phyloP scores from a whole-genome alignment of 2,797 vertebrate species.

The Luscinia megarhynchos region DNA sequence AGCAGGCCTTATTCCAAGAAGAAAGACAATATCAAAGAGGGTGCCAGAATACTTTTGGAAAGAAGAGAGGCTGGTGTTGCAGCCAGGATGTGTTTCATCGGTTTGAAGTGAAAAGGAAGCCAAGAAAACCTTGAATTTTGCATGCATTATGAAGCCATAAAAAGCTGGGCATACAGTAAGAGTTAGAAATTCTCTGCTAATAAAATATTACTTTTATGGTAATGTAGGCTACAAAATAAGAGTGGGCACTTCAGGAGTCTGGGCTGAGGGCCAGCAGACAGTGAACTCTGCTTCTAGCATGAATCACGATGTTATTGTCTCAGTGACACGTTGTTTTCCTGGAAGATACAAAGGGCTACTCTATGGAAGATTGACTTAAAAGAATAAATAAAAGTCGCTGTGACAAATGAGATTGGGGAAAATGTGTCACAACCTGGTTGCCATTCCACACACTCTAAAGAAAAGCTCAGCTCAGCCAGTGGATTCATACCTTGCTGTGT shows the following conservation, averaged over 20 bases:
- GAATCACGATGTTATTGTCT: not conserved
- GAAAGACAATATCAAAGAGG: not conserved
- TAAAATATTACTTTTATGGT: not conserved
- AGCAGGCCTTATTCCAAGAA: not conserved
- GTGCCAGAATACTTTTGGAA: not conserved
- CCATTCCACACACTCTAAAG: not conserved
- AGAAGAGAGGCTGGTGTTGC: not conserved
- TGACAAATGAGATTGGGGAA: not conserved
- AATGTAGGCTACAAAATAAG: not conserved
- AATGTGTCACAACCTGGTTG: not conserved
- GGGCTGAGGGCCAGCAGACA: conserved; percentile 24
- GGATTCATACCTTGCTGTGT: not conserved
- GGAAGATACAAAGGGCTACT: not conserved
- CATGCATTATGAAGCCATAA: not conserved
- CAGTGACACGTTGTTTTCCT: not conserved
- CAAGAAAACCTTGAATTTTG: not conserved
- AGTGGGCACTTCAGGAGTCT: not conserved
- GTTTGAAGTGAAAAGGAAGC: not conserved
- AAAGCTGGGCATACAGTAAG: not conserved
- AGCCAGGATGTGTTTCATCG: not conserved
- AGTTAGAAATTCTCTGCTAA: not conserved
- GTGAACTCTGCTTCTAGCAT: not conserved
- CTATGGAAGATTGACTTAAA: not conserved
- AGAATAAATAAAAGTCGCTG: not conserved
- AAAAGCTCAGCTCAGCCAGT: not conserved